These are phyloP conservation scores for Candidula unifasciata DNA, from an alignment of 2,888 invertebrate genomes.

Conservation along the genomic window DNA sequence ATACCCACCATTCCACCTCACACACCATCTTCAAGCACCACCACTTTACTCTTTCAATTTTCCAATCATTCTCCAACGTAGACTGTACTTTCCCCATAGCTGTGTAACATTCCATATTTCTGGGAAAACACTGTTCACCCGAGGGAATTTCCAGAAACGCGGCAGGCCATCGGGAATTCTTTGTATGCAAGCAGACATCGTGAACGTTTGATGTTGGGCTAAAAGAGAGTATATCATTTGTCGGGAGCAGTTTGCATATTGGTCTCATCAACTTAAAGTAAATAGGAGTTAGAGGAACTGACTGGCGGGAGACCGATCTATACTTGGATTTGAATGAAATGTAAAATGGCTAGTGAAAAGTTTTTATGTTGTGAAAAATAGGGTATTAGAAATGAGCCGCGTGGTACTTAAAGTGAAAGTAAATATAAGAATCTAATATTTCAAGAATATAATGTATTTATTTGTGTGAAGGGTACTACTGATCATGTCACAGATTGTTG, in stretches of 20 bases:
- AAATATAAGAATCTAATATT: no score
- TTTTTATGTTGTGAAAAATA: no score
- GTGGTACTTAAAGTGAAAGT: no score
- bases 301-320: not conserved
- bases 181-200: not conserved
- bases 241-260: not conserved
- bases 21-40: not conserved
- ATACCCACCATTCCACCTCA: not conserved
- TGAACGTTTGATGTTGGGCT: not conserved
- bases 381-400: no score
- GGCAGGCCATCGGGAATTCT: not conserved
- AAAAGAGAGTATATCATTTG: not conserved
- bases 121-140: not conserved
- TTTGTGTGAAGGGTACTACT: no score
- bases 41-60: not conserved
- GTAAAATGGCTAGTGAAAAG: no score
- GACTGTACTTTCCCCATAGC: not conserved
- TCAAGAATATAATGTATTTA: no score
- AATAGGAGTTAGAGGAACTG: not conserved
- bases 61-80: not conserved
- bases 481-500: no score
- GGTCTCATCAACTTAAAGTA: conserved; percentile 1
- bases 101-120: not conserved
- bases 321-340: not conserved
- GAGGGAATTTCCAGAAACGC: not conserved